Base-by-base conservation (phyloP, 2,797 vertebrate genomes). In the Gambusia yucatana region DNA sequence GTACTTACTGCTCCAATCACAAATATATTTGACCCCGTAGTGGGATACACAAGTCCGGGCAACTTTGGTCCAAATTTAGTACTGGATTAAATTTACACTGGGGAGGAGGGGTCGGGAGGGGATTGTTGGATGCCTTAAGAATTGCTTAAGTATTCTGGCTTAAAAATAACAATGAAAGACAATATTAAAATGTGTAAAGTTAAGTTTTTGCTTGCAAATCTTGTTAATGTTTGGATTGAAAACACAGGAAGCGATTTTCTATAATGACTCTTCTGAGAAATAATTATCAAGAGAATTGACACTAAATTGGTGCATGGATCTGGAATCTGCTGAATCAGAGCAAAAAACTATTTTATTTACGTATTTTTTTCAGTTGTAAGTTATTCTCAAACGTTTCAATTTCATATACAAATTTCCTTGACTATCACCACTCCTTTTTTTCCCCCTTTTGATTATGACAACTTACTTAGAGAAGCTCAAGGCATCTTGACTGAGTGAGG, bases 1-100 rank as follows among this genome's bases (percentile, higher is more conserved):
- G 98, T 98, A 99, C 96, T 96, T 96, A 89, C 94, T 92, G 93
- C 95, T 92, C 82, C 85, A 89, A 86, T 91, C 80, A 94, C 94
- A 91, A 94, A 86, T 22, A 85, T 72, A 59, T 83, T 63, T 84
- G 59, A 77, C 89, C 73, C 39, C 48, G 9, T 25, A 47, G 71
- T 73, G 46, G 46, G 36, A 55, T 43, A 28, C 39, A 67, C 52
- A 67, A 11, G 20, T 46, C 25, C 10, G 7, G 16, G 36, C 72
- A 43, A 11, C n/a, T 10, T 17, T 43, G 36, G 17, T 65, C n/a
- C 33, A 79, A 52, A 67, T 44, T 14, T 16, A 25, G 36, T 39
- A 20, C 44, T 28, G 30, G 10, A 2, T 1, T 6, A 20, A 72
- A 52, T 17, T 72, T 48, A 20, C 25, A 30, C n/a, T 20, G n/a